Conservation (phyloP, 1,140 invertebrate species). For the Drosophila insularis region DNA sequence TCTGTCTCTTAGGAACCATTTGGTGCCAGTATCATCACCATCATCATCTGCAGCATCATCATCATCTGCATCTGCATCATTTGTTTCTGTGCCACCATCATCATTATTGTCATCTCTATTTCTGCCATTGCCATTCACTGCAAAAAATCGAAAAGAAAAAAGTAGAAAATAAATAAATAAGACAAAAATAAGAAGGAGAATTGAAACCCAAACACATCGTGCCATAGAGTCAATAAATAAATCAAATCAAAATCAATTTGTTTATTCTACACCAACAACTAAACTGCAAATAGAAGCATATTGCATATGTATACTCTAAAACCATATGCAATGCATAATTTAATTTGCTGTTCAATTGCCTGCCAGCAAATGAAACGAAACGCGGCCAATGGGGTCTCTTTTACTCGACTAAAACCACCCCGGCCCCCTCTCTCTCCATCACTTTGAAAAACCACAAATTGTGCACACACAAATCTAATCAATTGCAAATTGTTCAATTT, state of each 20-base stretch:
- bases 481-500: constrained; percentile 11
- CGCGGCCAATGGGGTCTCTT: background rate
- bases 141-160: background rate
- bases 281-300: constrained; percentile 1
- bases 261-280: constrained; percentile 55
- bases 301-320: constrained; percentile 25
- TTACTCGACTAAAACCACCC: background rate
- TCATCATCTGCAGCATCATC: constrained; percentile 33
- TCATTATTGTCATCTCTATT: constrained; percentile 16
- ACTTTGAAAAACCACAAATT: background rate
- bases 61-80: constrained; percentile 20
- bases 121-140: constrained; percentile 22
- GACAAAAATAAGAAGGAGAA: constrained; percentile 6
- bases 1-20: constrained; percentile 33
- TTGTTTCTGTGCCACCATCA: constrained; percentile 31
- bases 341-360: constrained; percentile 77
- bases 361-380: constrained; percentile 55
- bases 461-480: constrained; percentile 3
- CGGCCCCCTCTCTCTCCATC: background rate
- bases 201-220: background rate
- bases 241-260: constrained; percentile 80
- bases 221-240: constrained; percentile 57
- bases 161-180: constrained; percentile 6
- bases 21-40: constrained; percentile 39
- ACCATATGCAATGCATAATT: constrained; percentile 75